phyloP scores from a whole-genome alignment of 2,888 invertebrate genomes.

The Harpalus rubripes region DNA sequence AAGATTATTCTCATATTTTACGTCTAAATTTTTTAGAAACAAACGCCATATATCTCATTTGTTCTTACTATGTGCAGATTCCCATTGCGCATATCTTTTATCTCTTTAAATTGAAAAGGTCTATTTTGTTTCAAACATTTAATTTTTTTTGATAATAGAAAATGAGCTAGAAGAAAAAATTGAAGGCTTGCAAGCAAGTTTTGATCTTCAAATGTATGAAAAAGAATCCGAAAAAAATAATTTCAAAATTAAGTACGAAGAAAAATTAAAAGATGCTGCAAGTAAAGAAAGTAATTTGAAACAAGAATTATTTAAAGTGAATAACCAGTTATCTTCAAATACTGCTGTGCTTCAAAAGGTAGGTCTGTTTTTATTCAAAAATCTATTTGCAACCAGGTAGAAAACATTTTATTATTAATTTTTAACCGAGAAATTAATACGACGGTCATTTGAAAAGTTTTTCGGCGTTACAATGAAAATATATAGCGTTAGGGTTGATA shows the following conservation, averaged over 20 bases:
- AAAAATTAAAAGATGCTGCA: constrained; percentile 76
- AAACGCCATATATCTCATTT: no score
- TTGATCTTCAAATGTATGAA: constrained; percentile 44
- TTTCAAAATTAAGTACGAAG: constrained; percentile 53
- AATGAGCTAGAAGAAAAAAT: constrained; percentile 47
- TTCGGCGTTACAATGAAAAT: no score
- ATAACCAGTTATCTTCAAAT: constrained; percentile 48
- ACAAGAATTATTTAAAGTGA: constrained; percentile 74
- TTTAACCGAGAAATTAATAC: no score
- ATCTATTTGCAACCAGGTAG: background rate
- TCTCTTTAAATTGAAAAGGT: no score
- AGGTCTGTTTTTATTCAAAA: constrained; percentile 9
- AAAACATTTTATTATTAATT: no score
- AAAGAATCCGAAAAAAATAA: constrained; percentile 15
- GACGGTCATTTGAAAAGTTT: no score
- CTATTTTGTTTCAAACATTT: no score
- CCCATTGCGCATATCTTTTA: no score
- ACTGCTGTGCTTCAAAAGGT: constrained; percentile 51
- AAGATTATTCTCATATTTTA: no score
- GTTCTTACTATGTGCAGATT: no score
- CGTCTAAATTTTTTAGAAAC: no score
- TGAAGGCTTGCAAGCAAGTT: constrained; percentile 34
- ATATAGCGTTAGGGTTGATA: no score
- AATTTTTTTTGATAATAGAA: constrained; percentile 21
- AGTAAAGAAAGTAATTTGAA: constrained; percentile 74